Base-by-base conservation (phyloP, 2,888 invertebrate genomes). In the Noctua janthe region DNA sequence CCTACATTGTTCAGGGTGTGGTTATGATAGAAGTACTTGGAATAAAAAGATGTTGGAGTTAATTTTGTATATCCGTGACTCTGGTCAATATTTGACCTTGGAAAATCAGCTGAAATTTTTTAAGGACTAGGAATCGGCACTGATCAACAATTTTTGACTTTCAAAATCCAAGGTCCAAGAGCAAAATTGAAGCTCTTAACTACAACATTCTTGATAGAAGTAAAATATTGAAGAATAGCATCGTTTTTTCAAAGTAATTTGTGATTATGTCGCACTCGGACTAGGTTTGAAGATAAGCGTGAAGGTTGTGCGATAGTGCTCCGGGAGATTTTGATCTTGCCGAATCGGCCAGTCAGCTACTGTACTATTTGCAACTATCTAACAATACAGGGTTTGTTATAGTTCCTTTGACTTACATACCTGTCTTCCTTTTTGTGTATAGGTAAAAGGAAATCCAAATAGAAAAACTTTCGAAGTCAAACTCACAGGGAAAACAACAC, bases 401-500 rank as follows among this genome's bases (percentile, higher is more conserved):
- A 56, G 72, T 56, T 70, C 15, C 10, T 23, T 43, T 23, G 35
- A 43, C 29, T 83, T 80, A 64, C 51, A 35, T 17, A 39, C 10
- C 51, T 49, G 51, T 43, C n/a, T 83, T 56, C 35, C 1, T 54
- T 39, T 5, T 47, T 11, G 15, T 51, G 11, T 49, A n/a, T 29
- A 59, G 15, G 6, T 15, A 35, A 39, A 70, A 39, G 8, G 20
- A 15, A 29, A 64, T n/a, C 47, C 43, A 77, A 74, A 81, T 56
- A 15, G 29, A 29, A 66, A 69, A 66, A 67, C 54, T 75, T 73
- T 20, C 11, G n/a, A 62, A 72, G 29, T 35, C 5, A 20, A 69
- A 77, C n/a, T 64, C 71, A 66, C 71, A 82, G 87, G 51, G 91
- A 88, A 92, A 90, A 92, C 81, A 91, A 94, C 95, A 96, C 96